Evolutionary conservation across 2,797 vertebrate genomes (phyloP).

Genomic region (Anguilla pacifica): DNA sequence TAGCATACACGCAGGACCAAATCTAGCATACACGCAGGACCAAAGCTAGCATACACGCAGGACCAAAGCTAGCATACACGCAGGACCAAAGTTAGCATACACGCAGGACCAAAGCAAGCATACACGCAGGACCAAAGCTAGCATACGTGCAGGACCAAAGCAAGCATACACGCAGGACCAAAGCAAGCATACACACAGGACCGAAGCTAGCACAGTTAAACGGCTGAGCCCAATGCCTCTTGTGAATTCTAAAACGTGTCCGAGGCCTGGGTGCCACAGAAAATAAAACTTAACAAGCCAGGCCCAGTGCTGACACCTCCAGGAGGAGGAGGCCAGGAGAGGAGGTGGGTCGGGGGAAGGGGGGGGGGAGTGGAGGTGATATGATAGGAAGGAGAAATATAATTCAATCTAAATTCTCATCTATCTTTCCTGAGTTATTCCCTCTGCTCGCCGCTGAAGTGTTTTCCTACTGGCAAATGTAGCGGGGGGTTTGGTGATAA

Average conservation of each 20-base stretch:
- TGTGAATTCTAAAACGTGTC: not conserved
- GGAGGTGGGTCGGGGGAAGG: not conserved
- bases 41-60: no score
- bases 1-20: no score
- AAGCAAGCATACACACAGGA: no score
- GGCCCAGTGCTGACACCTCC: not conserved
- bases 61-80: no score
- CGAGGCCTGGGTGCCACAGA: not conserved
- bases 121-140: no score
- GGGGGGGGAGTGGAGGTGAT: constrained; percentile 13
- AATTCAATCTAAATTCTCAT: constrained; percentile 66
- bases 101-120: no score
- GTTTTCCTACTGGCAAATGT: constrained; percentile 74
- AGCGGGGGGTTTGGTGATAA: constrained; percentile 63
- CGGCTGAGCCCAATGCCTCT: not conserved
- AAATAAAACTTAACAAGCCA: not conserved
- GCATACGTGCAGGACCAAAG: no score
- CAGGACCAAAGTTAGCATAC: no score
- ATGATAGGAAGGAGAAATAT: constrained; percentile 48
- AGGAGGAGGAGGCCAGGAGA: not conserved
- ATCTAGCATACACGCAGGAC: no score
- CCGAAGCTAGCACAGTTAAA: not conserved
- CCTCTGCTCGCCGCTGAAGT: constrained; percentile 57
- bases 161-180: no score
- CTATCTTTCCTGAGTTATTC: constrained; percentile 65